Conservation (phyloP, 2,113 vertebrate species). For the Colinus virginianus region DNA sequence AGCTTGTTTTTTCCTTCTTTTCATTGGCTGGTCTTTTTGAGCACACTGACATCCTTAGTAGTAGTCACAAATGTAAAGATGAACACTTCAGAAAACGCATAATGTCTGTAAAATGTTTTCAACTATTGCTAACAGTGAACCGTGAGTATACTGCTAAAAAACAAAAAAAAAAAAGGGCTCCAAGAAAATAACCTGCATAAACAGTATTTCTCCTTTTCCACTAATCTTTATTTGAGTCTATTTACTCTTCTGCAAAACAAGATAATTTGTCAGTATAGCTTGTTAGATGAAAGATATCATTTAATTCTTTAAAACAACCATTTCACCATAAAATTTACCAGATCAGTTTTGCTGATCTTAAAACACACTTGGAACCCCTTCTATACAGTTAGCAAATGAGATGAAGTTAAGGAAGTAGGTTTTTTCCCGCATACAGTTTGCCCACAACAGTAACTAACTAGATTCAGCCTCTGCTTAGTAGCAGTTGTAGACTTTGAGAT, state of each 20-base stretch:
- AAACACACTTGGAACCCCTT: not conserved
- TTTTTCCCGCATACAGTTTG: not conserved
- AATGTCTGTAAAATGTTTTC: not conserved
- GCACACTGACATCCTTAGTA: not conserved
- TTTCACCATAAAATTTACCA: not conserved
- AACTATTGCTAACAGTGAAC: not conserved
- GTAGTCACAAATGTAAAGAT: not conserved
- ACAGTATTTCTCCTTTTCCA: not conserved
- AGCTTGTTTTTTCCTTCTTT: not conserved
- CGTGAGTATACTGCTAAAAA: not conserved
- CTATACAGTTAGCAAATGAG: not conserved
- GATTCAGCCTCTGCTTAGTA: not conserved
- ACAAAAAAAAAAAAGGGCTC: not conserved
- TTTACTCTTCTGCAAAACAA: not conserved
- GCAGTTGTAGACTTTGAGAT: constrained; percentile 3
- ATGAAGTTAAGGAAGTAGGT: not conserved
- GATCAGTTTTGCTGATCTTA: not conserved
- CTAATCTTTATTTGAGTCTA: not conserved
- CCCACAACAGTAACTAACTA: not conserved
- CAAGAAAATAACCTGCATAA: not conserved
- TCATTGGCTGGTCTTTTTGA: not conserved
- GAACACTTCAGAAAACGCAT: not conserved
- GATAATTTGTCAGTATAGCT: not conserved
- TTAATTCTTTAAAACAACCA: not conserved
- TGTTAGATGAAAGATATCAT: not conserved